Conservation (phyloP, 2,888 invertebrate genomes). For the Ceraclea dissimilis region DNA sequence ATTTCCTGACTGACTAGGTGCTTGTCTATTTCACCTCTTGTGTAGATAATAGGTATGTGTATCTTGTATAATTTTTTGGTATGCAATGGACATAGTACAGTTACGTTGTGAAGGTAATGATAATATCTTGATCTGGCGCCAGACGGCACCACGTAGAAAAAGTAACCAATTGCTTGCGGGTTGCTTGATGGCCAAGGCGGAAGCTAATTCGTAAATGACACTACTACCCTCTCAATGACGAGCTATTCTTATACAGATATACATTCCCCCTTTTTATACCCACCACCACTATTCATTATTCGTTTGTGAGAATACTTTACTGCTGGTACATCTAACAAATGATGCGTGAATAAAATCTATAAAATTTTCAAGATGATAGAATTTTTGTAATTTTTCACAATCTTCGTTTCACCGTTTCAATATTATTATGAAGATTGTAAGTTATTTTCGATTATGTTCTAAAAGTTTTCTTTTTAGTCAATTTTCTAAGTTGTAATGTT, state of each 20-base stretch:
- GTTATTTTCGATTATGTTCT: no score
- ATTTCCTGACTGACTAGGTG: no score
- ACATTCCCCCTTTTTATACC: constrained; percentile 2
- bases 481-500: no score
- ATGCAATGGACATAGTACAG: no score
- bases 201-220: constrained; percentile 9
- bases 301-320: background rate
- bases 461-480: no score
- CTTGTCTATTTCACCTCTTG: no score
- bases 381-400: background rate
- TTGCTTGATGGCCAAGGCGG: constrained; percentile 7
- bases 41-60: no score
- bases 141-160: constrained; percentile 7
- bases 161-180: background rate
- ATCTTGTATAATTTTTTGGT: no score
- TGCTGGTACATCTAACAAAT: background rate
- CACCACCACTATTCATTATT: background rate
- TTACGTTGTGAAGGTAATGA: no score
- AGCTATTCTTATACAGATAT: background rate
- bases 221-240: background rate
- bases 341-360: background rate
- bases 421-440: no score
- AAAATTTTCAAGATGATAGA: background rate
- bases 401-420: no score
- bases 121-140: constrained; percentile 1